Percentiles rank a stretch among this genome's conserved stretches.
These are phyloP conservation scores for Cephus cinctus DNA, from an alignment of 1,140 invertebrate genomes.

Conservation along the genomic window DNA sequence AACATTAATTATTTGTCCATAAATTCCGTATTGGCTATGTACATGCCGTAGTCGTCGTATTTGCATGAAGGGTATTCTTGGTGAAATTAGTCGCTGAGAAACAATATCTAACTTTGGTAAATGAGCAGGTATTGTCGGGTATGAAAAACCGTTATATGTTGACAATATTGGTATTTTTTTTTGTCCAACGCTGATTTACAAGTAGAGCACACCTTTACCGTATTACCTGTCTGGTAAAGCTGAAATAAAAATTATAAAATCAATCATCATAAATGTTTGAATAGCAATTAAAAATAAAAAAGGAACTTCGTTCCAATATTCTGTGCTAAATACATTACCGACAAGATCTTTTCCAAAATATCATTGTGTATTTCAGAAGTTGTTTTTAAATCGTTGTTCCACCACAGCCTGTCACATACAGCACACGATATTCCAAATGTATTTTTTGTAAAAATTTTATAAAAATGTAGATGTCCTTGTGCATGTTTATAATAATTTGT, in stretches of 20 bases:
- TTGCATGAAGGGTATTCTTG: conserved; percentile 36
- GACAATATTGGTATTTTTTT: conserved; percentile 20
- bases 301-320: no score
- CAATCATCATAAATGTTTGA: no score
- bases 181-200: conserved; percentile 22
- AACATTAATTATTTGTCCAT: conserved; percentile 46
- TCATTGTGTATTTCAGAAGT: conserved; percentile 3
- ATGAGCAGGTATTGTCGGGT: conserved; percentile 19
- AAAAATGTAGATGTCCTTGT: conserved; percentile 15
- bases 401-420: conserved; percentile 30
- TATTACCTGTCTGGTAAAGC: no score
- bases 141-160: conserved; percentile 27
- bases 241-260: no score
- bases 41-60: conserved; percentile 39
- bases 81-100: conserved; percentile 42
- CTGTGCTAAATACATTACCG: no score
- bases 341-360: background rate
- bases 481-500: no score
- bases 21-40: conserved; percentile 38
- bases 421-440: conserved; percentile 21
- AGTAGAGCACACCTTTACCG: conserved; percentile 22
- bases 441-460: conserved; percentile 19
- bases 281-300: no score
- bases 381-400: conserved; percentile 24
- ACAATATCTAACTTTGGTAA: conserved; percentile 36